Percentiles rank a stretch among this genome's conserved stretches.
Conservation (phyloP, 2,888 invertebrate genomes). For the Spatulosminthurus flaviceps region DNA sequence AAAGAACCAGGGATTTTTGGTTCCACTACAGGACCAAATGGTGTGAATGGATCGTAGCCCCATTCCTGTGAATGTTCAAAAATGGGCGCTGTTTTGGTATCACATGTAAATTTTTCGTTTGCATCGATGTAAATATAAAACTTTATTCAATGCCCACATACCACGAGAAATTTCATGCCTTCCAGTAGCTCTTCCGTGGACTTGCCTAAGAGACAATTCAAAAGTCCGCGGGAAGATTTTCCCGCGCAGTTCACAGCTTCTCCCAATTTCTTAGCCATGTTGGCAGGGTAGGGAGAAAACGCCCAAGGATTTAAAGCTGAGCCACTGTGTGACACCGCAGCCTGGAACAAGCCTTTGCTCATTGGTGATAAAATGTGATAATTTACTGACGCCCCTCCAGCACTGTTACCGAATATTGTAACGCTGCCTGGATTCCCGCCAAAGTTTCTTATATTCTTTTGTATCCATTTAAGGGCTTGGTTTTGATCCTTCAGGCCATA, state of each 20-base stretch:
- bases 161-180: not conserved
- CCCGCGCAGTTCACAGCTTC: constrained; percentile 41
- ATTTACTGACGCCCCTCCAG: constrained; percentile 34
- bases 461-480: not conserved
- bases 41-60: constrained; percentile 38
- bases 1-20: constrained; percentile 64
- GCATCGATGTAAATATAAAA: not conserved
- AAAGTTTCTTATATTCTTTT: not conserved
- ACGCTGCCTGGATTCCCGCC: not conserved
- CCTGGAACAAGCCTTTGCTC: constrained; percentile 42
- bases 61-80: constrained; percentile 39
- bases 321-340: constrained; percentile 46
- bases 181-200: constrained; percentile 33
- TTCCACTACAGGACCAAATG: constrained; percentile 36
- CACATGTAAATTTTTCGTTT: too few relatives aligned
- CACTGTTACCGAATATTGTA: constrained; percentile 24
- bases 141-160: not conserved
- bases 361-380: constrained; percentile 28
- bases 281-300: constrained; percentile 35
- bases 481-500: constrained; percentile 6
- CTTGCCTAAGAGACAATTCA: constrained; percentile 43
- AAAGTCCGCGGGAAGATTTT: not conserved
- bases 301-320: constrained; percentile 49
- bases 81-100: too few relatives aligned
- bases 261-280: constrained; percentile 42